These are phyloP conservation scores for Tragelaphus strepsiceros DNA, from an alignment of 2,113 vertebrate species.

Conservation along the genomic window DNA sequence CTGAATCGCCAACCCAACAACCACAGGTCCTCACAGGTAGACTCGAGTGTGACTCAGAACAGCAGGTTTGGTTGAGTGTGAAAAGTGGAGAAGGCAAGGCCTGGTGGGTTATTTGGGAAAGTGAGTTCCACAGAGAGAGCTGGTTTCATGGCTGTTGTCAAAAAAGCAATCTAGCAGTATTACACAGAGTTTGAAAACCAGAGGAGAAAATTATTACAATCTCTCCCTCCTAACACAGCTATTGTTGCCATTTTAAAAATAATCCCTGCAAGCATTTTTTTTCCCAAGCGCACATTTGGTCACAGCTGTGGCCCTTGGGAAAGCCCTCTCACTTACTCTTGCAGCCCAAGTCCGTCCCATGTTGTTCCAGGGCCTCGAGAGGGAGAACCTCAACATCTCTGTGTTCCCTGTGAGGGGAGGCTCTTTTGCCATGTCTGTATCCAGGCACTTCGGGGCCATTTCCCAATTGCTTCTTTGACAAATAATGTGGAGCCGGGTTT, in stretches of 20 bases:
- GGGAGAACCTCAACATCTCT: neutral
- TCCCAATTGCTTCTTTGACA: neutral
- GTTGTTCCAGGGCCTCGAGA: neutral
- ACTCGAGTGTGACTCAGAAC: neutral
- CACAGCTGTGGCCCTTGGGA: neutral
- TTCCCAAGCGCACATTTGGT: neutral
- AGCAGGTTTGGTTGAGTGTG: neutral
- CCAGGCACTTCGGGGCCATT: neutral
- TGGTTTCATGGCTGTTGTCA: neutral
- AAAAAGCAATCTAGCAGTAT: neutral
- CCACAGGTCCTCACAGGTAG: neutral
- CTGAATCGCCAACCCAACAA: neutral
- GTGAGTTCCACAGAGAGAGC: neutral
- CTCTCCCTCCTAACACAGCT: neutral
- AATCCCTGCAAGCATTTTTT: neutral
- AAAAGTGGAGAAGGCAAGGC: neutral
- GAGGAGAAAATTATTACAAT: neutral
- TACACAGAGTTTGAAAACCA: neutral
- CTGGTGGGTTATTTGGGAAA: neutral
- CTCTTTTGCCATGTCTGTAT: neutral
- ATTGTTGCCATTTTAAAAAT: neutral
- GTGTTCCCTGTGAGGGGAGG: rapidly evolving
- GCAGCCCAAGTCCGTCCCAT: neutral
- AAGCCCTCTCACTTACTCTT: neutral
- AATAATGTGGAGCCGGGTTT: neutral